Evolutionary conservation across 1,140 invertebrate genomes (phyloP).

Genomic region (Drosophila auraria): DNA sequence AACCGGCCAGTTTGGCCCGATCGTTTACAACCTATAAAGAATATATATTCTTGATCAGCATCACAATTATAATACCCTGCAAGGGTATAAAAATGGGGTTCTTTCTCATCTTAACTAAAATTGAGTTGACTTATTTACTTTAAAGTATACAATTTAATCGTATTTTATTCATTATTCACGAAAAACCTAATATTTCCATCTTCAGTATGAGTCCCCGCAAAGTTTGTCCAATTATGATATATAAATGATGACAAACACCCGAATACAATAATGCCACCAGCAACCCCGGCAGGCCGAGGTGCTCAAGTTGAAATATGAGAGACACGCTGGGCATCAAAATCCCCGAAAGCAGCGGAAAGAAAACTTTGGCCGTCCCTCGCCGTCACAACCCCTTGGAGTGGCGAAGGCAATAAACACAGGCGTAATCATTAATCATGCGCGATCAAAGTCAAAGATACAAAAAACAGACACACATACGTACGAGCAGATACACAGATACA

Average conservation of each 20-base stretch:
- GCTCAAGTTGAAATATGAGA: conserved; percentile 68
- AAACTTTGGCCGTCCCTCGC: conserved; percentile 48
- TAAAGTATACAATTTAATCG: too few species aligned
- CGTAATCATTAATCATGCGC: conserved; percentile 80
- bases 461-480: conserved; percentile 35
- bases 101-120: too few species aligned
- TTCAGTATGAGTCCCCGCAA: neutral
- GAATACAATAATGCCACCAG: neutral
- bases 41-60: too few species aligned
- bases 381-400: conserved; percentile 25
- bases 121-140: too few species aligned
- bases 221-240: conserved; percentile 42
- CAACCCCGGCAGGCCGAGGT: conserved; percentile 16
- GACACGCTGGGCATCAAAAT: conserved; percentile 31
- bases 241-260: conserved; percentile 39
- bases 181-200: conserved; percentile 9
- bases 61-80: too few species aligned
- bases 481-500: conserved; percentile 23
- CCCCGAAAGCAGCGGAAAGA: conserved; percentile 45
- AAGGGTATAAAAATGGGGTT: too few species aligned
- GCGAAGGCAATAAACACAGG: conserved; percentile 73
- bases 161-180: neutral
- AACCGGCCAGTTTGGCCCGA: too few species aligned
- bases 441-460: conserved; percentile 81
- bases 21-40: too few species aligned